These are phyloP conservation scores for Alcedo quadribrachys DNA, from an alignment of 2,797 vertebrate genomes.

Conservation along the genomic window DNA sequence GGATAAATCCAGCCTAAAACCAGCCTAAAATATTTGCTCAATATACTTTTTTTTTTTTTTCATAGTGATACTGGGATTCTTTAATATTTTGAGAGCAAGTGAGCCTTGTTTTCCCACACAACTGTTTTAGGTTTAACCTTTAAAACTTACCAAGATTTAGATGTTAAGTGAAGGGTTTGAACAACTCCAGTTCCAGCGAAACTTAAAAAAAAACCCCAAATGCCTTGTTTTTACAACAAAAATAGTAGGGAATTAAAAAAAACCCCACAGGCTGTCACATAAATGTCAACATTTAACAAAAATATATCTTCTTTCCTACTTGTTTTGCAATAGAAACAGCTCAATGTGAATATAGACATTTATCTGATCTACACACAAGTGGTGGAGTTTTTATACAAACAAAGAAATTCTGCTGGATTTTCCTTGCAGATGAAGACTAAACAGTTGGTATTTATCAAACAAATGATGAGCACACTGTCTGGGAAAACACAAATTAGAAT, in stretches of 20 bases:
- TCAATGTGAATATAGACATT: not conserved
- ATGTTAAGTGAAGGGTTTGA: not conserved
- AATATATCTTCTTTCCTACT: not conserved
- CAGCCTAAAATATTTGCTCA: not conserved
- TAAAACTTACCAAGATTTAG: not conserved
- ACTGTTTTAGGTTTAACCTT: not conserved
- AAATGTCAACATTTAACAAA: not conserved
- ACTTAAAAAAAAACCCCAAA: not conserved
- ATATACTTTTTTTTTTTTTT: not conserved
- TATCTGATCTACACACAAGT: not conserved
- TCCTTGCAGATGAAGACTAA: not conserved
- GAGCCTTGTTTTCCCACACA: not conserved
- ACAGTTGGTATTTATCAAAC: slow-evolving; percentile 33
- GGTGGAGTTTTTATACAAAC: not conserved
- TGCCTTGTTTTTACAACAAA: not conserved
- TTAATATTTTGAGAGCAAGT: not conserved
- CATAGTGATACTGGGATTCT: not conserved
- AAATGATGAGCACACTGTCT: not conserved
- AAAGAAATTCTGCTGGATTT: not conserved
- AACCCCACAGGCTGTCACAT: not conserved
- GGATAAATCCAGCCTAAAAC: not conserved
- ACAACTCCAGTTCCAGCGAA: not conserved
- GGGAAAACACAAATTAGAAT: not conserved
- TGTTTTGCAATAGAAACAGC: not conserved
- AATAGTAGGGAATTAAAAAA: not conserved